A percentile compares a stretch with the other conserved stretches of the same genome.
Conservation (phyloP, 2,797 vertebrate genomes). For the Oryzias dopingdopingensis region DNA sequence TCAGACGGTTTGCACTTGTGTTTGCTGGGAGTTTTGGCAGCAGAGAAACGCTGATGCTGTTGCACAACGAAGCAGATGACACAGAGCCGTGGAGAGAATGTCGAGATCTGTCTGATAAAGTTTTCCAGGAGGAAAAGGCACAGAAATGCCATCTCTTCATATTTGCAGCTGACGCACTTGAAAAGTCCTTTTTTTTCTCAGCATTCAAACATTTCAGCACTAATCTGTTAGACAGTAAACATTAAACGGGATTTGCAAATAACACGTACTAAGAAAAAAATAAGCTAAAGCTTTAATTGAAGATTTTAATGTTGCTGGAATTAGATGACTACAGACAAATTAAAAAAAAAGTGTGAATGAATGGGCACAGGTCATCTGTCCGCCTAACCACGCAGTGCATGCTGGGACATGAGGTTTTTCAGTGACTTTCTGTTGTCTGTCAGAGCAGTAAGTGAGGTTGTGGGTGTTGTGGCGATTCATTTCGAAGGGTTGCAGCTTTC, state of each 20-base stretch:
- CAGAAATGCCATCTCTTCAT: slow-evolving; percentile 40
- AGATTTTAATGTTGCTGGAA: slow-evolving; percentile 10
- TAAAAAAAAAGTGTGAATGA: neutral
- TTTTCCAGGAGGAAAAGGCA: slow-evolving; percentile 26
- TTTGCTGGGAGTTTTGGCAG: slow-evolving; percentile 28
- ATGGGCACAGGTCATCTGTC: slow-evolving; percentile 10
- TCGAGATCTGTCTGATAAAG: slow-evolving; percentile 49
- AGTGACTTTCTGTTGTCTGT: slow-evolving; percentile 16
- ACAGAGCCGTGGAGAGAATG: slow-evolving; percentile 38
- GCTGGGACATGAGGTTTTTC: slow-evolving; percentile 26
- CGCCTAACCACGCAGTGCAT: slow-evolving; percentile 35
- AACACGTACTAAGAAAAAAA: neutral
- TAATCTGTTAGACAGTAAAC: slow-evolving; percentile 4
- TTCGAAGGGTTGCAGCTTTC: slow-evolving; percentile 32
- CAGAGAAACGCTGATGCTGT: slow-evolving; percentile 22
- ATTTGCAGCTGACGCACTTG: slow-evolving; percentile 24
- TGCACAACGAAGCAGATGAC: slow-evolving; percentile 48
- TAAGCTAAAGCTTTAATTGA: slow-evolving; percentile 19
- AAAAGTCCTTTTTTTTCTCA: slow-evolving; percentile 9
- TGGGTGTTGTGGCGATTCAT: slow-evolving; percentile 23
- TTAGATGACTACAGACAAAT: slow-evolving; percentile 24
- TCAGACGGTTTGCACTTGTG: slow-evolving; percentile 36
- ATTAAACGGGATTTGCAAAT: slow-evolving; percentile 2
- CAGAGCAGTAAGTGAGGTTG: slow-evolving; percentile 18
- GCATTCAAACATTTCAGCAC: slow-evolving; percentile 11